These are phyloP conservation scores for Leptinotarsa juncta DNA, from an alignment of 2,888 invertebrate species.

Conservation along the genomic window DNA sequence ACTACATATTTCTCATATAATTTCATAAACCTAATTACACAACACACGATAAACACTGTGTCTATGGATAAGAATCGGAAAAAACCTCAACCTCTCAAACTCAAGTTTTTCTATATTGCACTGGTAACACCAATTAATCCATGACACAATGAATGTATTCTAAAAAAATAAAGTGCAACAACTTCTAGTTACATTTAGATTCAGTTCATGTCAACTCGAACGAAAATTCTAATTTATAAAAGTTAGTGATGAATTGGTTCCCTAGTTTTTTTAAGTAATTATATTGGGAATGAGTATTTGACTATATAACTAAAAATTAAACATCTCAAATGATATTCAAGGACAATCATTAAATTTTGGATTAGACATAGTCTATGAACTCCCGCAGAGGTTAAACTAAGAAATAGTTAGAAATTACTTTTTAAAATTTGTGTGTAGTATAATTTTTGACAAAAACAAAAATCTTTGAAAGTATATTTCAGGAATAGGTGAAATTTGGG, in stretches of 20 bases:
- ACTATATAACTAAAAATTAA: no score
- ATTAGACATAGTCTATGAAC: no score
- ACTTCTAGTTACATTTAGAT: slow-evolving; percentile 3
- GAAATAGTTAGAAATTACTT: no score
- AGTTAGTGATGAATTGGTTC: not conserved
- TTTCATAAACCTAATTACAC: slow-evolving; percentile 29
- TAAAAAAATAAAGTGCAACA: slow-evolving; percentile 36
- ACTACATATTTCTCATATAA: slow-evolving; percentile 19
- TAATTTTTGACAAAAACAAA: no score
- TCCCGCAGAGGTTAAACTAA: no score
- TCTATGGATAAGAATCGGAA: not conserved
- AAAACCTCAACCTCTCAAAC: not conserved
- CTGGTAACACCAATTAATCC: not conserved
- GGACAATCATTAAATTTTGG: no score
- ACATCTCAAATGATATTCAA: no score
- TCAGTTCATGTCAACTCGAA: slow-evolving; percentile 8
- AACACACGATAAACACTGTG: slow-evolving; percentile 25
- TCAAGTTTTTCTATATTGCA: not conserved
- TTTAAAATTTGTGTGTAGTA: no score
- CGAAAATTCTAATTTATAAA: not conserved
- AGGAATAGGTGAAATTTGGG: no score
- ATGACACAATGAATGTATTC: slow-evolving; percentile 16
- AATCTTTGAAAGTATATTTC: no score
- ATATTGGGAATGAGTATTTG: not conserved
- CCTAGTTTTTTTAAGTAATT: not conserved